These are phyloP conservation scores for Xiphorhynchus elegans DNA, from an alignment of 2,113 vertebrate species.

Conservation along the genomic window DNA sequence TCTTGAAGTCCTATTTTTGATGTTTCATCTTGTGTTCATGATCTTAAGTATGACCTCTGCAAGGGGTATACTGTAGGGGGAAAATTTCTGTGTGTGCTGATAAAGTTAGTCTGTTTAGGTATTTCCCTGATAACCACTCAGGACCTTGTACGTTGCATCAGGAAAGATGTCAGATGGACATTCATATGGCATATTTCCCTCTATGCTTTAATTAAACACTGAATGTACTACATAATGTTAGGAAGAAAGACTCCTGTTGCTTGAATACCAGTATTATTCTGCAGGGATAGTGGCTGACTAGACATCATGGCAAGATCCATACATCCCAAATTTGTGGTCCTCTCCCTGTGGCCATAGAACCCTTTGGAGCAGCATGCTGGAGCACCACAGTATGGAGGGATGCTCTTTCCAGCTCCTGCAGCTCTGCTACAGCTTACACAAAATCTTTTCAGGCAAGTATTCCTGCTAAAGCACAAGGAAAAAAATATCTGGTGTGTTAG, in stretches of 20 bases:
- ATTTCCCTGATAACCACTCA: neutral
- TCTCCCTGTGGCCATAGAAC: neutral
- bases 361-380: fast-evolving
- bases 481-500: neutral
- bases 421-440: neutral
- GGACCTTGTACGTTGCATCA: neutral
- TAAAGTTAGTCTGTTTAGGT: neutral
- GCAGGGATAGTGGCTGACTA: neutral
- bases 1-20: neutral
- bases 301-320: fast-evolving
- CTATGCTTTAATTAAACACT: neutral
- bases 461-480: neutral
- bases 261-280: neutral
- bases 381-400: fast-evolving
- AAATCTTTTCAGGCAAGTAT: neutral
- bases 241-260: neutral
- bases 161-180: neutral
- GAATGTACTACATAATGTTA: neutral
- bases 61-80: neutral
- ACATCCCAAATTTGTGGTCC: neutral
- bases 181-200: neutral
- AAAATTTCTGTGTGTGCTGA: neutral
- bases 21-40: neutral
- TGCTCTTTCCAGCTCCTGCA: neutral
- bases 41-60: neutral